These are phyloP conservation scores for Hyphantria cunea DNA, from an alignment of 1,140 invertebrate genomes.

Conservation along the genomic window DNA sequence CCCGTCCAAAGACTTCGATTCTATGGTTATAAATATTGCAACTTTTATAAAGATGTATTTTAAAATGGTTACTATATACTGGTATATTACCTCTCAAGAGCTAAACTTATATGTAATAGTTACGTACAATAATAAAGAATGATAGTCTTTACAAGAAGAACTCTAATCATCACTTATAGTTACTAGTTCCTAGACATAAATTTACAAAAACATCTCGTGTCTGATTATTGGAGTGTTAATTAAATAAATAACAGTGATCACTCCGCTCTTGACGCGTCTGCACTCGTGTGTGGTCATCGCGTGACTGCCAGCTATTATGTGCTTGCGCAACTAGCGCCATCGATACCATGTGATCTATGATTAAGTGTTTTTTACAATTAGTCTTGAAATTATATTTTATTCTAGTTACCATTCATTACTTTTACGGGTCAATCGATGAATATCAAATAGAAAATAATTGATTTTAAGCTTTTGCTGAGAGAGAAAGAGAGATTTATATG, in stretches of 20 bases:
- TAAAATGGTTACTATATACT: too few relatives aligned
- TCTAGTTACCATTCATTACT: conserved; percentile 1
- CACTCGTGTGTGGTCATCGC: conserved; percentile 59
- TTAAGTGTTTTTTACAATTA: conserved; percentile 23
- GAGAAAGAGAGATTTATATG: too few relatives aligned
- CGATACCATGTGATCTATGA: conserved; percentile 36
- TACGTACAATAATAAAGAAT: too few relatives aligned
- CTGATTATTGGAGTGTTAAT: conserved; percentile 45
- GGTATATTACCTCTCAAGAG: too few relatives aligned
- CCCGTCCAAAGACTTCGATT: too few relatives aligned
- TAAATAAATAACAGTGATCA: conserved; percentile 60
- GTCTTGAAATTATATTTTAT: conserved; percentile 20
- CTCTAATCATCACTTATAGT: too few relatives aligned
- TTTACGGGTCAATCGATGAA: conserved; percentile 15
- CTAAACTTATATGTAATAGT: too few relatives aligned
- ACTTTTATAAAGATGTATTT: too few relatives aligned
- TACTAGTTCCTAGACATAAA: conserved; percentile 9
- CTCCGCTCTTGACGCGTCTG: conserved; percentile 43
- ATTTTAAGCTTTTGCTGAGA: conserved; percentile 12
- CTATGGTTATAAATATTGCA: too few relatives aligned
- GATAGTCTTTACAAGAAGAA: too few relatives aligned
- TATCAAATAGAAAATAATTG: background rate
- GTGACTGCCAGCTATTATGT: conserved; percentile 58
- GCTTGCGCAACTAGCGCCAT: conserved; percentile 50
- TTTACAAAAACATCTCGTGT: conserved; percentile 21